Base-by-base conservation (phyloP, 2,113 vertebrate genomes). In the Cricetomys ansorgei region DNA sequence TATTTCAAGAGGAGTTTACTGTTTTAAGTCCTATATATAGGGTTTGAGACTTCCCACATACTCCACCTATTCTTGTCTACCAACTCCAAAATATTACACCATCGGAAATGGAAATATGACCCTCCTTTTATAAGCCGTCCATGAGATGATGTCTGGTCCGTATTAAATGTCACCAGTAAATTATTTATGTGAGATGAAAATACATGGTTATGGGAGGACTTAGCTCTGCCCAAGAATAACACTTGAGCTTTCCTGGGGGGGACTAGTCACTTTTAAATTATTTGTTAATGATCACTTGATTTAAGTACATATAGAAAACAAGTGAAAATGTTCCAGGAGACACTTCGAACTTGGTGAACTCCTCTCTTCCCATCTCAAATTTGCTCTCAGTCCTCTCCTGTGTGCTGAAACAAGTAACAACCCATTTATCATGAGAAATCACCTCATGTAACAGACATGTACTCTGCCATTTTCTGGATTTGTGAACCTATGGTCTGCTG, bases 161-260 rank as follows among this genome's bases (percentile, higher is more conserved):
- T 80, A 88, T 87, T 94, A 96, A 97, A 85, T 95, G 77, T 96
- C 88, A 95, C 69, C 93, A 96, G 55, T 95, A 94, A 92, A 95
- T 96, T 91, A 95, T 94, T 89, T 92, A 69, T 92, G 45, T 94
- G 87, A 64, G 69, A 93, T 77, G 65, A 92, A 96, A 94, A 95
- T 88, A 89, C 48, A 93, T 94, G 50, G 88, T 92, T 94, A 80
- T 89, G 40, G 91, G 88, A 50, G 62, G 27, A 84, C 83, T 83
- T 92, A 96, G 79, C 57, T 80, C 31, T 64, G 53, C 64, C 89
- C 65, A 94, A 89, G 87, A 89, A 89, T 53, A 92, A 64, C 23
- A 70, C 43, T 73, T 17, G 34, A 95, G 77, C 88, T 70, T 37
- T 29, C 57, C 67, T 76, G 15, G 25, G 65, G 59, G 37, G 37